A percentile compares a stretch with the other conserved stretches of the same genome.
Evolutionary conservation across 2,888 invertebrate species (phyloP).

Genomic region (Frankliniella intonsa): DNA sequence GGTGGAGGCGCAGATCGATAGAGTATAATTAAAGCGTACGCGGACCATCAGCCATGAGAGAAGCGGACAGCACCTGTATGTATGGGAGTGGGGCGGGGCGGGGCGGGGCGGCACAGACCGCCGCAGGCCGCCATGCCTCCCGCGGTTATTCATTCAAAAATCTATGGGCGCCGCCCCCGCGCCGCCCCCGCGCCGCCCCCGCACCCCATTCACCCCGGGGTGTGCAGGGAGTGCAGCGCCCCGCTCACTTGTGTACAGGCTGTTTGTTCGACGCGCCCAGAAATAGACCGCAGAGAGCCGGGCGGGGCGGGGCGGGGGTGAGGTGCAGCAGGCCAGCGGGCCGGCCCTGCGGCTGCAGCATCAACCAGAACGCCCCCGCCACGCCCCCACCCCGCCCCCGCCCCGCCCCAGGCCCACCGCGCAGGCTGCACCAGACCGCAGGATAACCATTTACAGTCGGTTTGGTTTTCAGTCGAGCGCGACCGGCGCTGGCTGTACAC

Average conservation of each 20-base stretch:
- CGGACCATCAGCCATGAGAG: background rate
- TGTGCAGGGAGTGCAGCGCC: background rate
- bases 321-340: background rate
- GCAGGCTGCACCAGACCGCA: too few relatives aligned
- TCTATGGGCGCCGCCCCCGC: background rate
- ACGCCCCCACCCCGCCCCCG: too few relatives aligned
- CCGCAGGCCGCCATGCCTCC: too few relatives aligned
- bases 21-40: constrained; percentile 15
- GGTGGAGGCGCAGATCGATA: background rate
- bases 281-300: constrained; percentile 9
- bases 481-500: too few relatives aligned
- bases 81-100: background rate
- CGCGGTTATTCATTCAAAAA: too few relatives aligned
- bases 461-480: too few relatives aligned
- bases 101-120: background rate
- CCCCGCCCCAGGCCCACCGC: too few relatives aligned
- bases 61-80: background rate
- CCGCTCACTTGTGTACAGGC: background rate
- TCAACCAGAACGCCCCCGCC: too few relatives aligned
- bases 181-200: background rate
- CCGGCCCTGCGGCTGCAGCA: too few relatives aligned
- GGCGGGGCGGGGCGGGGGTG: too few relatives aligned
- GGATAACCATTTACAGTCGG: too few relatives aligned
- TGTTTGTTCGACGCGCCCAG: constrained; percentile 11
- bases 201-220: background rate